Percentiles rank a stretch among this genome's conserved stretches.
Conservation (phyloP, 2,113 vertebrate genomes). For the Alethe diademata region DNA sequence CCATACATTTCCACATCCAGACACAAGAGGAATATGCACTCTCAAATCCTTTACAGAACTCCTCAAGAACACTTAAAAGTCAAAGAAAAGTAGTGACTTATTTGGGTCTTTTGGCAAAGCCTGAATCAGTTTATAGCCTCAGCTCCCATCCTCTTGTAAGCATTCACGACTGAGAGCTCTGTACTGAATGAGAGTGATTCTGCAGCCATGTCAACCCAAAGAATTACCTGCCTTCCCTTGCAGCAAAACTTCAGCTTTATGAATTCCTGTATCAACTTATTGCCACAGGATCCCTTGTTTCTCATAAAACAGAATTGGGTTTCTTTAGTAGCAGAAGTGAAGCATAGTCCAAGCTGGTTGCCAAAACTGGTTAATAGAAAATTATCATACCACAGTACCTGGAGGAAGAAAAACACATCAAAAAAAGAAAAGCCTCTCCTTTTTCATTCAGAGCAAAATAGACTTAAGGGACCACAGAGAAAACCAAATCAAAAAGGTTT, state of each 20-base stretch:
- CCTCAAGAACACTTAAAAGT: neutral
- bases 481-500: neutral
- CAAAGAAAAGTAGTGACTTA: neutral
- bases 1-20: neutral
- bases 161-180: neutral
- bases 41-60: neutral
- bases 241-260: neutral
- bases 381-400: slow-evolving; percentile 12
- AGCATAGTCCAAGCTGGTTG: neutral
- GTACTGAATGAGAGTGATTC: neutral
- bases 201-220: neutral
- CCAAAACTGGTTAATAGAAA: slow-evolving; percentile 1
- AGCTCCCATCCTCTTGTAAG: neutral
- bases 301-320: neutral
- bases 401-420: neutral
- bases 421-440: neutral
- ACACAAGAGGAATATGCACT: neutral
- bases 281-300: neutral
- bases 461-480: neutral
- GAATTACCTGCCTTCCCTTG: accelerated
- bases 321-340: slow-evolving; percentile 25
- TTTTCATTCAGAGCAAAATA: neutral
- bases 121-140: neutral
- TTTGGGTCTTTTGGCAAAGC: neutral
- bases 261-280: neutral